Evolutionary conservation across 1,140 invertebrate genomes (phyloP).

Genomic region (Drosophila mauritiana): DNA sequence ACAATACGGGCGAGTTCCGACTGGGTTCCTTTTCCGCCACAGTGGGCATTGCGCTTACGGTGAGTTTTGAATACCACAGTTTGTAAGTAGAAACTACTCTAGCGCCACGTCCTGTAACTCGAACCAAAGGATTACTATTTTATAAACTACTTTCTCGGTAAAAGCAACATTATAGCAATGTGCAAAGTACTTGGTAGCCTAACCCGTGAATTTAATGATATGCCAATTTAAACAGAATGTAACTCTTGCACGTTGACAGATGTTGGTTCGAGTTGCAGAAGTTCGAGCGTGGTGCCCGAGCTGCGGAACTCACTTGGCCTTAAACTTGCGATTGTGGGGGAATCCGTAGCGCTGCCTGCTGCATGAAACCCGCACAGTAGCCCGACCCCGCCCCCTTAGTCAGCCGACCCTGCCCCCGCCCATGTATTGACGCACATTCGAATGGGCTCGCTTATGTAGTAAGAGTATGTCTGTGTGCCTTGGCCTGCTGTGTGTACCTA

Average conservation of each 20-base stretch:
- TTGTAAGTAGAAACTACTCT: neutral
- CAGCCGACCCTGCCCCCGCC: conserved; percentile 2
- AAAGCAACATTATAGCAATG: too few species aligned
- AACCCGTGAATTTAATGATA: neutral
- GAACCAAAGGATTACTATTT: neutral
- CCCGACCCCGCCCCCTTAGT: conserved; percentile 1
- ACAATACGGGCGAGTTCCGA: conserved; percentile 96
- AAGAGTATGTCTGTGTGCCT: conserved; percentile 22
- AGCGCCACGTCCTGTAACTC: conserved; percentile 9
- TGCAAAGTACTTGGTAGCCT: too few species aligned
- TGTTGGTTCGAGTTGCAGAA: conserved; percentile 11
- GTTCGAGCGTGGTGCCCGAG: neutral
- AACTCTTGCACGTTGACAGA: neutral
- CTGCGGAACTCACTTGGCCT: neutral
- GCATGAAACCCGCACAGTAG: conserved; percentile 47
- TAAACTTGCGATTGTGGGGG: conserved; percentile 15
- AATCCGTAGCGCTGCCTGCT: conserved; percentile 36
- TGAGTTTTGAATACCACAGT: conserved; percentile 53
- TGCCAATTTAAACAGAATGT: neutral
- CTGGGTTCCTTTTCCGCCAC: conserved; percentile 96
- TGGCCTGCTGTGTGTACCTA: conserved; percentile 44
- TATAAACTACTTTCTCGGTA: neutral
- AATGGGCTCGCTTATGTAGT: conserved; percentile 37
- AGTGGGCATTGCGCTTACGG: conserved; percentile 96
- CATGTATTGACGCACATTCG: conserved; percentile 54